Conservation (phyloP, 2,113 vertebrate species). For the Leptosomus discolor region DNA sequence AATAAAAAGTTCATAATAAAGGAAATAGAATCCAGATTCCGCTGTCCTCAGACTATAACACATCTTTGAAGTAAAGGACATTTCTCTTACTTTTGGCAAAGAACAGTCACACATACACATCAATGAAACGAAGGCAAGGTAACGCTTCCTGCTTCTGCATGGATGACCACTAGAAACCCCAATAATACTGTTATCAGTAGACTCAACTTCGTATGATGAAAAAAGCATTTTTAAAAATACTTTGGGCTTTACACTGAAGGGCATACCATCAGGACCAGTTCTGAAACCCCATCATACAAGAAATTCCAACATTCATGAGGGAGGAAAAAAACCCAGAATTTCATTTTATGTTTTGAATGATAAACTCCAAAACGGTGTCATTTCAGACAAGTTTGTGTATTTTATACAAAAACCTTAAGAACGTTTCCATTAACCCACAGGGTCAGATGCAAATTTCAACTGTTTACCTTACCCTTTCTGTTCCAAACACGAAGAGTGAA, state of each 20-base stretch:
- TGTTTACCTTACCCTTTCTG: not conserved
- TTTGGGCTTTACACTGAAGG: not conserved
- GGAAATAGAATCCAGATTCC: not conserved
- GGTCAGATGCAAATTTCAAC: not conserved
- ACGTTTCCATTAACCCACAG: not conserved
- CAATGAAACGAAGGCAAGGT: not conserved
- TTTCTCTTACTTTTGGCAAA: not conserved
- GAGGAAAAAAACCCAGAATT: not conserved
- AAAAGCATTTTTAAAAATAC: not conserved
- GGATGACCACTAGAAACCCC: not conserved
- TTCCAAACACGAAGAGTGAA: accelerated
- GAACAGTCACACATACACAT: no score
- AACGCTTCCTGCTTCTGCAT: not conserved
- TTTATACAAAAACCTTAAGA: not conserved
- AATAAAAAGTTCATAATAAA: not conserved
- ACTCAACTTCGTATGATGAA: not conserved
- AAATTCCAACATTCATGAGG: not conserved
- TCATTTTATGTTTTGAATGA: not conserved
- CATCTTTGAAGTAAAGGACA: not conserved
- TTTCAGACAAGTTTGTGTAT: not conserved
- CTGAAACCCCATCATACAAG: not conserved
- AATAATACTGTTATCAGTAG: not conserved
- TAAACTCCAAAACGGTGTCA: not conserved
- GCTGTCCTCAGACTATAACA: not conserved
- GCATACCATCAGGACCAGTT: not conserved